phyloP scores from a whole-genome alignment of 2,797 vertebrate species.

The Diplodus puntazzo region DNA sequence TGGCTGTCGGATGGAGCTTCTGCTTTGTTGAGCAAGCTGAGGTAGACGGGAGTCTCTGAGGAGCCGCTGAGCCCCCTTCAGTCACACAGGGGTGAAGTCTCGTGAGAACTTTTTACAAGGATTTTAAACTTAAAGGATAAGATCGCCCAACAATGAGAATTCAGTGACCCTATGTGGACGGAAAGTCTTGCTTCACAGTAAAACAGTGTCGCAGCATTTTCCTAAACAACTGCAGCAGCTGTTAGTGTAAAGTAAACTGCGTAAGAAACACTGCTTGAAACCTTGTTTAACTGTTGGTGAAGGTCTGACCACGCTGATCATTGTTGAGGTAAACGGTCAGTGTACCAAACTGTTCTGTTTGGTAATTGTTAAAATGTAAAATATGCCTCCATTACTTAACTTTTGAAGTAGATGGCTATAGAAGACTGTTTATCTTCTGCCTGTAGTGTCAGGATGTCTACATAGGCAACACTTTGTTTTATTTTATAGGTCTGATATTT shows the following conservation, averaged over 20 bases:
- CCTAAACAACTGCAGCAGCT: no score
- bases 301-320: not conserved
- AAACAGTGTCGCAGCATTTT: no score
- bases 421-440: not conserved
- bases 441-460: not conserved
- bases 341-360: not conserved
- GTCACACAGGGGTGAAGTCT: not conserved
- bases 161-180: no score
- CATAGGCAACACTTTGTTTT: not conserved
- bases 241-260: not conserved
- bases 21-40: constrained; percentile 23
- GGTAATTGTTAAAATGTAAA: no score
- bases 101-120: not conserved
- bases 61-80: not conserved
- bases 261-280: not conserved
- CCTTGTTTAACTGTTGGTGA: not conserved
- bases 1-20: constrained; percentile 45
- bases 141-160: no score
- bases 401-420: not conserved
- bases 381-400: no score
- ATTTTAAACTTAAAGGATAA: no score
- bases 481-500: not conserved
- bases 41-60: not conserved
- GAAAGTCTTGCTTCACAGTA: no score
- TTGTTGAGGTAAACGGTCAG: not conserved